Percentiles rank a stretch among this genome's conserved stretches.
Conservation (phyloP, 2,113 vertebrate genomes). For the Melanotaenia duboulayi region DNA sequence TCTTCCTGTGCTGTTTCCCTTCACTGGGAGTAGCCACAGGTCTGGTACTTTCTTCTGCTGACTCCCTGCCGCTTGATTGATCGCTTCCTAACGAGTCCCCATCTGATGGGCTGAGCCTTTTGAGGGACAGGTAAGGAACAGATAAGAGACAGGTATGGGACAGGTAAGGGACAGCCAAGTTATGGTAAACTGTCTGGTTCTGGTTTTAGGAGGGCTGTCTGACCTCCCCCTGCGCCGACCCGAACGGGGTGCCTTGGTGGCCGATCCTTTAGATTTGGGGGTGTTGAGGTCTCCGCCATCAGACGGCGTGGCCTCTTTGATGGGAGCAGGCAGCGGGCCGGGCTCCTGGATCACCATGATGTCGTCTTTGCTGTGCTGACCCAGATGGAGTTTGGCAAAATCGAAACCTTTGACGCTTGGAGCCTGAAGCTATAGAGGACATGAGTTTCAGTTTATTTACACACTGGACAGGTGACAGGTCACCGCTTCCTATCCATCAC, state of each 20-base stretch:
- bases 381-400: slow-evolving; percentile 97
- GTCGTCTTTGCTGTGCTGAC: slow-evolving; percentile 96
- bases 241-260: slow-evolving; percentile 85
- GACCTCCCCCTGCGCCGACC: slow-evolving; percentile 90
- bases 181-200: too few relatives aligned
- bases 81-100: slow-evolving; percentile 94
- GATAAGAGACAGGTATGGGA: neutral
- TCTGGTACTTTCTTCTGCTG: slow-evolving; percentile 86
- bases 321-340: slow-evolving; percentile 84
- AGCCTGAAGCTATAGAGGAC: slow-evolving; percentile 88
- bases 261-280: slow-evolving; percentile 89
- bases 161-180: too few relatives aligned
- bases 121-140: neutral
- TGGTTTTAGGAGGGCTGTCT: too few relatives aligned
- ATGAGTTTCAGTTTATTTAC: neutral
- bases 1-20: slow-evolving; percentile 84
- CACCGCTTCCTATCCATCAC: slow-evolving; percentile 9
- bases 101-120: slow-evolving; percentile 93
- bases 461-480: neutral
- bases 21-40: slow-evolving; percentile 81
- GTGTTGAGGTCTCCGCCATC: slow-evolving; percentile 92
- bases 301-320: slow-evolving; percentile 91
- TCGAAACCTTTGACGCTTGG: slow-evolving; percentile 98
- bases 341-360: slow-evolving; percentile 95
- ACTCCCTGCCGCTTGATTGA: slow-evolving; percentile 91